Evolutionary conservation across 2,797 vertebrate genomes (phyloP), one percentile per base, ranked within the genome.

Genomic region (Mormyrus hasselquistii): DNA sequence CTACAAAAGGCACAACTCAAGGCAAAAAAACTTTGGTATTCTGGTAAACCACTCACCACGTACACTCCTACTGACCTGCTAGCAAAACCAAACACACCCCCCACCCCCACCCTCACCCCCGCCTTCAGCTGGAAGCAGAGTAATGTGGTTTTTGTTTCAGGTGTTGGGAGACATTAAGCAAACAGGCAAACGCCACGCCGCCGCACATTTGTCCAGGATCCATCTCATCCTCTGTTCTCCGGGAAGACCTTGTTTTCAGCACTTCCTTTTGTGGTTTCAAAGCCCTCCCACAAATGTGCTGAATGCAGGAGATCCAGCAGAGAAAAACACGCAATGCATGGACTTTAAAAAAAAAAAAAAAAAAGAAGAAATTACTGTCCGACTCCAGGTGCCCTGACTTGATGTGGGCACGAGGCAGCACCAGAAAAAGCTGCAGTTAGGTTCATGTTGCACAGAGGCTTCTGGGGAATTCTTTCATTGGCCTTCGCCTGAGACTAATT

Each of bases 161-260:
- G 88, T 88, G 88, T 62, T 84, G 41, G 53, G 57, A 76, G 57
- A 89, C 41, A 52, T 44, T 65, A 84, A 65, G 55, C 41, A 89
- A 65, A 85, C 29, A 4, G 55, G 55, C n/a, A 50, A 25, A 41
- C 44, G 41, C 14, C 9, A 10, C 22, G 65, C 41, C 22, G 22
- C 53, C 4, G 2, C 41, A 84, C 41, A 57, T 16, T 69, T 52
- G 6, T 14, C 69, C 85, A 59, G 14, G n/a, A 29, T n/a, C 53
- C 22, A 52, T 86, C 44, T 49, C 38, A 44, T 38, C 38, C 52
- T n/a, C 57, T 41, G 25, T 55, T 55, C 88, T 59, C 41, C 6
- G 3, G 22, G 38, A 86, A 59, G 25, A n/a, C 62, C 55, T 38
- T 14, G 16, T 53, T 65, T 65, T 69, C 44, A 25, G 22, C 82